A percentile compares a stretch with the other conserved stretches of the same genome.
Conservation (phyloP, 2,113 vertebrate genomes). For the Pelodiscus sinensis region DNA sequence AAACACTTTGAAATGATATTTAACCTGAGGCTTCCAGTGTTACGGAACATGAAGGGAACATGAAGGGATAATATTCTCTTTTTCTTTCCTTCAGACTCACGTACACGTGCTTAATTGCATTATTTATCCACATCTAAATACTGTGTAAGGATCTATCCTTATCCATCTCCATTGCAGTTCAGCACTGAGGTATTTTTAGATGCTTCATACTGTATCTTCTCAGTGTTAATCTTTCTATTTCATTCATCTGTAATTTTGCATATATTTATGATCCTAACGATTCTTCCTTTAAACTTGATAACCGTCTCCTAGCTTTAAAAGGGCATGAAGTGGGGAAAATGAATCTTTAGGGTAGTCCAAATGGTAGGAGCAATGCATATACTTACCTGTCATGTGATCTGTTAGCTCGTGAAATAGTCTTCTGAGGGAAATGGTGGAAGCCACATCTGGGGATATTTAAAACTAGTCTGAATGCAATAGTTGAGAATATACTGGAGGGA, state of each 20-base stretch:
- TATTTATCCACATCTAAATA: slow-evolving; percentile 47
- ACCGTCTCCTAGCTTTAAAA: neutral
- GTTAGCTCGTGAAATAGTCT: neutral
- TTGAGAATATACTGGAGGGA: neutral
- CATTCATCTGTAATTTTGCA: neutral
- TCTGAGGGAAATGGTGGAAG: neutral
- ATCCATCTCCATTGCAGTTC: slow-evolving; percentile 7
- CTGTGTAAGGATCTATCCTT: slow-evolving; percentile 3
- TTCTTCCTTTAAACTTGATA: neutral
- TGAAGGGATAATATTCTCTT: slow-evolving; percentile 35
- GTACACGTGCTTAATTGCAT: neutral
- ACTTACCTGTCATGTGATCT: neutral
- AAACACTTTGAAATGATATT: slow-evolving; percentile 68
- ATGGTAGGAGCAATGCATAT: neutral
- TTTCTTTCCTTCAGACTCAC: slow-evolving; percentile 13
- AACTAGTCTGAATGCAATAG: neutral
- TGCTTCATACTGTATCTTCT: neutral
- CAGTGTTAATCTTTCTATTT: neutral
- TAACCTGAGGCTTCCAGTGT: slow-evolving; percentile 64
- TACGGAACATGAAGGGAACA: slow-evolving; percentile 49
- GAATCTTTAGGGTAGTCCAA: neutral
- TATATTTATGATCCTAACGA: neutral
- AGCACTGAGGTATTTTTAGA: slow-evolving; percentile 1
- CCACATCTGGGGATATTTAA: neutral
- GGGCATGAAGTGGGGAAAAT: neutral